Evolutionary conservation across 2,888 invertebrate genomes (phyloP).

Genomic region (Ennomos quercinarius): DNA sequence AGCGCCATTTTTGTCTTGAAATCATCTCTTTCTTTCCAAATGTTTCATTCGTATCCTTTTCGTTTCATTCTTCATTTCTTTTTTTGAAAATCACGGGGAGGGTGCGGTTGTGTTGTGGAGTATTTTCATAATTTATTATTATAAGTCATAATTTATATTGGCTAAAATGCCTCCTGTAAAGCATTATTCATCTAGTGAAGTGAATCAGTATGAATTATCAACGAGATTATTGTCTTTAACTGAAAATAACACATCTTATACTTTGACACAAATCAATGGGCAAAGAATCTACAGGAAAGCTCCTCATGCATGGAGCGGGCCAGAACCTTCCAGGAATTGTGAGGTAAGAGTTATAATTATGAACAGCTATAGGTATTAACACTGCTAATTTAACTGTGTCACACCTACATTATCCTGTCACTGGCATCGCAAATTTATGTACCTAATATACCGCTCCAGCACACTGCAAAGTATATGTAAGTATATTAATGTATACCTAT

Average conservation of each 20-base stretch:
- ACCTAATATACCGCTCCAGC: no score
- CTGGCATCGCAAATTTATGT: no score
- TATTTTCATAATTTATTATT: conserved; percentile 71
- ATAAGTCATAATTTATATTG: conserved; percentile 73
- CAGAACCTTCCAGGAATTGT: conserved; percentile 86
- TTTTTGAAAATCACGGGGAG: conserved; percentile 62
- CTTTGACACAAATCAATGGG: conserved; percentile 88
- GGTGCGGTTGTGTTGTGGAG: conserved; percentile 52
- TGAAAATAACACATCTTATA: conserved; percentile 80
- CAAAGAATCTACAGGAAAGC: conserved; percentile 88
- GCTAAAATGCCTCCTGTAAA: conserved; percentile 78
- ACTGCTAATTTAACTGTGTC: background rate
- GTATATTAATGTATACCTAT: no score
- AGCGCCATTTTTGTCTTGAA: conserved; percentile 57
- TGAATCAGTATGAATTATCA: conserved; percentile 83
- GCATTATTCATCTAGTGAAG: conserved; percentile 81
- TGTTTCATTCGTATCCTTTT: conserved; percentile 31
- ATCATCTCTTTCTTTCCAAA: conserved; percentile 49
- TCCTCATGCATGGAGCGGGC: conserved; percentile 81
- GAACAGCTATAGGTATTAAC: no score
- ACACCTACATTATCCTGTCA: background rate
- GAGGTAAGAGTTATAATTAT: conserved; percentile 75
- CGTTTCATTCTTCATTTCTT: conserved; percentile 51
- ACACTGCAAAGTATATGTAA: no score
- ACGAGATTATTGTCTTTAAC: conserved; percentile 80